Evolutionary conservation across 2,888 invertebrate species (phyloP).

Genomic region (Elaeidobius kamerunicus): DNA sequence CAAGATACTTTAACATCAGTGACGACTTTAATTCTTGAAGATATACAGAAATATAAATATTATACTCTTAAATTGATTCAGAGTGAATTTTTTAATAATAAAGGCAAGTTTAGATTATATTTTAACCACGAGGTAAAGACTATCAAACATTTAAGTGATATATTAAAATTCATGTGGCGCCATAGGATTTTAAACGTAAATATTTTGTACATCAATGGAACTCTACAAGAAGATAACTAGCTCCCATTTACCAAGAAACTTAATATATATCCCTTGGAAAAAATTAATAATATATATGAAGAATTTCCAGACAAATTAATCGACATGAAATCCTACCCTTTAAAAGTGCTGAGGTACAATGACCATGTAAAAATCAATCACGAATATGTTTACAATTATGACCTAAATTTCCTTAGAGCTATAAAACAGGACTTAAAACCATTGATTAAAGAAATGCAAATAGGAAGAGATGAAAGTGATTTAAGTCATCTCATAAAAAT

Average conservation of each 20-base stretch:
- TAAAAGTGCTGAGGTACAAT: background rate
- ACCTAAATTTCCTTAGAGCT: background rate
- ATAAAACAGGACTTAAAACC: background rate
- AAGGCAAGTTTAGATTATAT: slow-evolving; percentile 2
- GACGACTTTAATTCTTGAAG: background rate
- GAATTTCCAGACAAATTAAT: slow-evolving; percentile 1
- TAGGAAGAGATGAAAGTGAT: background rate
- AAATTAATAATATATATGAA: background rate
- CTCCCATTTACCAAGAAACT: background rate
- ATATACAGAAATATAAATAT: background rate
- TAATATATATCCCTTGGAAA: background rate
- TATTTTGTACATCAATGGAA: background rate
- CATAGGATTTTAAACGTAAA: background rate
- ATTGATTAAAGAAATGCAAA: background rate
- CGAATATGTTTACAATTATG: background rate
- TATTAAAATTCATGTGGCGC: background rate
- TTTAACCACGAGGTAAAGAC: background rate
- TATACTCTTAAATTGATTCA: background rate
- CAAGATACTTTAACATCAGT: background rate
- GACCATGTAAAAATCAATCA: background rate
- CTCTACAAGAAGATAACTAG: background rate
- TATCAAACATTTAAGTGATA: background rate
- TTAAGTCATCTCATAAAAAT: background rate
- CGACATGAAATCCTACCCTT: background rate
- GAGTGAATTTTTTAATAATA: slow-evolving; percentile 2